Percentiles rank a stretch among this genome's conserved stretches.
phyloP scores from a whole-genome alignment of 2,888 invertebrate species.

The Metallyticus violacea region DNA sequence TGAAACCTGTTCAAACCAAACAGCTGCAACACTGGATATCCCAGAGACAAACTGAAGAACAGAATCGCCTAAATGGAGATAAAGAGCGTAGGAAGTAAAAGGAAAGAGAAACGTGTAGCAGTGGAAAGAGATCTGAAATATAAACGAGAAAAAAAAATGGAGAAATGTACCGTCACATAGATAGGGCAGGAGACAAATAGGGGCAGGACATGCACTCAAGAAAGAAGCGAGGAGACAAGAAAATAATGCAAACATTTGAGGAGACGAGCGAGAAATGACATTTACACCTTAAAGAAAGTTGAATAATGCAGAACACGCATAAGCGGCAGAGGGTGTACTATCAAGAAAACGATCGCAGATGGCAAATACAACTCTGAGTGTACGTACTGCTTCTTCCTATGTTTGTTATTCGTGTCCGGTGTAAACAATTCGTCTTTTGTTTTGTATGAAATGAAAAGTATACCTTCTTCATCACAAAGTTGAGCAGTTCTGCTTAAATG shows the following conservation, averaged over 20 bases:
- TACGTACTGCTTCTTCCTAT: too few species aligned
- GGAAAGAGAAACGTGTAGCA: neutral
- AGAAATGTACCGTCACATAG: too few species aligned
- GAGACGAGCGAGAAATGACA: neutral
- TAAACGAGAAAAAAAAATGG: neutral
- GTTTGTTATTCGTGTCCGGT: too few species aligned
- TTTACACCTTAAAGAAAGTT: neutral
- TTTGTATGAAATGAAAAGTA: too few species aligned
- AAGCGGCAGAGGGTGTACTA: too few species aligned
- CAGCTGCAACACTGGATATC: neutral
- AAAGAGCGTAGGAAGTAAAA: neutral
- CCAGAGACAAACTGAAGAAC: neutral
- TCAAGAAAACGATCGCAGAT: too few species aligned
- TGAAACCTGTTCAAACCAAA: neutral
- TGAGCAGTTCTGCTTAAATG: too few species aligned
- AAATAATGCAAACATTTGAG: neutral
- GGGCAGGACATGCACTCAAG: neutral
- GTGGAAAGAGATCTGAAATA: neutral
- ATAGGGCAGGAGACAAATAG: neutral
- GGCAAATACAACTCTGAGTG: too few species aligned
- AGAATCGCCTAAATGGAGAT: neutral
- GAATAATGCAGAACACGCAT: too few species aligned
- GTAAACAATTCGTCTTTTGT: too few species aligned
- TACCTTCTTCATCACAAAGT: too few species aligned
- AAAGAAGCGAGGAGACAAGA: neutral